phyloP scores from a whole-genome alignment of 92 coral and sea anemone genomes.

The Epizoanthus rinbou region DNA sequence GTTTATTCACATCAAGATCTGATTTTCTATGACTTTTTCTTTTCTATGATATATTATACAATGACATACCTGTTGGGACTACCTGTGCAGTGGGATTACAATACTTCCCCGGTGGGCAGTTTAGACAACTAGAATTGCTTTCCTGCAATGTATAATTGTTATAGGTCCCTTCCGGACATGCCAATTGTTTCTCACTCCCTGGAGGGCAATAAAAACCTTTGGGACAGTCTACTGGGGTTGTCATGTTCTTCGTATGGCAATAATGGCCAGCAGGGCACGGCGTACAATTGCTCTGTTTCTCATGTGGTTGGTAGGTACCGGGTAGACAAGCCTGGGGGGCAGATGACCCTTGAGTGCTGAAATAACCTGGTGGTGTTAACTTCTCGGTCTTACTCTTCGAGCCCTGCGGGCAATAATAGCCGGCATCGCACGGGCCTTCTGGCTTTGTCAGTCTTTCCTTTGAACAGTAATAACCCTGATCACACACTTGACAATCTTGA shows the following conservation, averaged over 20 bases:
- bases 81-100: conserved; percentile 94
- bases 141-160: conserved; percentile 78
- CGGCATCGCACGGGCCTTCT: conserved; percentile 93
- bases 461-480: conserved; percentile 94
- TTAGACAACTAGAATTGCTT: conserved; percentile 85
- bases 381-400: conserved; percentile 80
- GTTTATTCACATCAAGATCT: no score
- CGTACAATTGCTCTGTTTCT: conserved; percentile 74
- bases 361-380: conserved; percentile 83
- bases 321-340: conserved; percentile 93
- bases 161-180: conserved; percentile 91
- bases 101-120: conserved; percentile 80
- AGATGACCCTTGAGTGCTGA: conserved; percentile 84
- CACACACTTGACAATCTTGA: conserved; percentile 89
- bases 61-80: conserved; percentile 79
- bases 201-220: conserved; percentile 90
- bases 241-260: conserved; percentile 93
- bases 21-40: no score
- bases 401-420: conserved; percentile 89
- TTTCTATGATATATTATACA: no score
- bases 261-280: conserved; percentile 87
- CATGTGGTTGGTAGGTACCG: conserved; percentile 85
- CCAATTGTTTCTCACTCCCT: conserved; percentile 88
- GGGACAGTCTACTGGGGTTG: conserved; percentile 56
- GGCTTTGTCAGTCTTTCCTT: conserved; percentile 78